These are phyloP conservation scores for Tetrao urogallus DNA, from an alignment of 2,113 vertebrate species.

Conservation along the genomic window DNA sequence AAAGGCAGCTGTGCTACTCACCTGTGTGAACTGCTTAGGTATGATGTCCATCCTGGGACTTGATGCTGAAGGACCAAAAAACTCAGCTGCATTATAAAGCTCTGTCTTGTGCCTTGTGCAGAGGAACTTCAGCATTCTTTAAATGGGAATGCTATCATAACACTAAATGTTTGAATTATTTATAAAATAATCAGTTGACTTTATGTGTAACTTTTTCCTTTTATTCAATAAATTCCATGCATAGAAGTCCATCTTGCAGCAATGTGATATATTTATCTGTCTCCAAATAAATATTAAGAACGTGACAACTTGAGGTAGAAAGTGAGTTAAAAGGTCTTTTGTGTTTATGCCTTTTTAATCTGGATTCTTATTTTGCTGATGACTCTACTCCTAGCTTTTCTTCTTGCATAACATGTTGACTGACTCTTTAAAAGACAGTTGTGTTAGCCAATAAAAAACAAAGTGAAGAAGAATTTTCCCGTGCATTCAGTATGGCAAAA, in stretches of 20 bases:
- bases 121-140: not conserved
- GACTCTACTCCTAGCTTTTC: not conserved
- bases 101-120: not conserved
- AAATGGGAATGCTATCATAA: not conserved
- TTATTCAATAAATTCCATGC: not conserved
- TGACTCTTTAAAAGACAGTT: constrained; percentile 41
- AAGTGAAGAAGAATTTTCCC: not conserved
- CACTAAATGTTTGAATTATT: not conserved
- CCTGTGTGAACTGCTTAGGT: not conserved
- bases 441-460: constrained; percentile 20
- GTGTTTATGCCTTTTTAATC: constrained; percentile 17
- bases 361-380: constrained; percentile 2
- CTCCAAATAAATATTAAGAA: not conserved
- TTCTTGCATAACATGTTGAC: not conserved
- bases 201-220: not conserved
- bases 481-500: not conserved
- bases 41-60: not conserved
- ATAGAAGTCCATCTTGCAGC: constrained; percentile 1
- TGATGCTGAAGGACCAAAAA: not conserved
- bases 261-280: not conserved
- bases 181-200: not conserved
- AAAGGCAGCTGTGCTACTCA: not conserved
- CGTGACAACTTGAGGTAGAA: not conserved
- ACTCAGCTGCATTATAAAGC: not conserved
- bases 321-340: constrained; percentile 12